These are phyloP conservation scores for Zaprionus lineosus DNA, from an alignment of 2,888 invertebrate genomes.

Conservation along the genomic window DNA sequence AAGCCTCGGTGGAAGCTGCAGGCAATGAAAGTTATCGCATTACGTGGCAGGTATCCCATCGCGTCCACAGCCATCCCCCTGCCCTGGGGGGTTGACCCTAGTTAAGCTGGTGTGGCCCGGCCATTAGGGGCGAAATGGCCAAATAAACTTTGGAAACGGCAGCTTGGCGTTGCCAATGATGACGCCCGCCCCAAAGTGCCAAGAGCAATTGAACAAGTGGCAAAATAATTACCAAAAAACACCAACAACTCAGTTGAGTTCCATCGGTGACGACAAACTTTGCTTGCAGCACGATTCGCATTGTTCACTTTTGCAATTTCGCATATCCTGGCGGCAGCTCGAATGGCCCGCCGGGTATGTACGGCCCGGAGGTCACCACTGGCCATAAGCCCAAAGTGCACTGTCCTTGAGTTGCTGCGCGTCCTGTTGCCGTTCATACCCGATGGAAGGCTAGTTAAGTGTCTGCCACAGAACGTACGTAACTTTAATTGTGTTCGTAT, in stretches of 20 bases:
- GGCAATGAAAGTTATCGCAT: conserved; percentile 47
- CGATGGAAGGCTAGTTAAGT: too few relatives aligned
- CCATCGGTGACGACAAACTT: conserved; percentile 15
- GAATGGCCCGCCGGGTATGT: not conserved
- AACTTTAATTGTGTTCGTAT: not conserved
- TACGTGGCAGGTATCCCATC: too few relatives aligned
- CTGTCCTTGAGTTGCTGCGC: not conserved
- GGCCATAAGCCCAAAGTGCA: too few relatives aligned
- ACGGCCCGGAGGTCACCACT: not conserved
- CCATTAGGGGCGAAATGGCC: conserved; percentile 36
- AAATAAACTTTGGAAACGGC: conserved; percentile 63
- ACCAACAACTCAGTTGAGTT: conserved; percentile 19
- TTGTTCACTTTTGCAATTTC: conserved; percentile 10
- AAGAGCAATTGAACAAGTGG: conserved; percentile 61
- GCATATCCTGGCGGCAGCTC: conserved; percentile 11
- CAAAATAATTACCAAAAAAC: conserved; percentile 68
- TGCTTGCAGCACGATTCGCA: conserved; percentile 14
- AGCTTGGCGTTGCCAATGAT: too few relatives aligned
- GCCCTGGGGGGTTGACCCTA: conserved; percentile 21
- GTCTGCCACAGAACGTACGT: too few relatives aligned
- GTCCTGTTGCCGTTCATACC: too few relatives aligned
- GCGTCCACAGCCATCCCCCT: too few relatives aligned
- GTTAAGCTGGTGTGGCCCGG: conserved; percentile 22
- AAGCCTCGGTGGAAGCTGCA: conserved; percentile 1
- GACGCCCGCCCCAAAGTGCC: conserved; percentile 41